These are phyloP conservation scores for Cotesia congregata DNA, from an alignment of 2,888 invertebrate species.

Conservation along the genomic window DNA sequence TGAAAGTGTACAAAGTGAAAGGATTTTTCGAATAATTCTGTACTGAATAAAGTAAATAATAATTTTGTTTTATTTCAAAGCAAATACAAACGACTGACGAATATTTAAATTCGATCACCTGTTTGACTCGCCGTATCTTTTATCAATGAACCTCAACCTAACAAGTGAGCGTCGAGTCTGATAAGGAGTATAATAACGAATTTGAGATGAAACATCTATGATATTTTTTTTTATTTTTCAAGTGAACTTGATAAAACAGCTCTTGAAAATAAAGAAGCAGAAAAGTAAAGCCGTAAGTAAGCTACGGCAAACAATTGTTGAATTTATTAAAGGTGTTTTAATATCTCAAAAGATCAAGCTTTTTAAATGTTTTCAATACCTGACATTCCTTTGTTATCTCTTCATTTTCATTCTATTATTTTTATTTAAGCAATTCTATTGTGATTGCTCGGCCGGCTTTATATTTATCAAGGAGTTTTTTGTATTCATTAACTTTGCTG, in stretches of 20 bases:
- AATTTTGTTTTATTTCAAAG: not conserved
- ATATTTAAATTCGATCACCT: not conserved
- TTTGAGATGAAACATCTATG: not conserved
- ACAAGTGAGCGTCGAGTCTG: not conserved
- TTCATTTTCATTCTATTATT: not conserved
- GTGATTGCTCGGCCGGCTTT: not conserved
- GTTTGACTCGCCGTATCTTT: not conserved
- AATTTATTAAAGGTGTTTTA: not conserved
- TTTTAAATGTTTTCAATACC: not conserved
- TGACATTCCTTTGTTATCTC: not conserved
- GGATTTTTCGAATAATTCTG: not conserved
- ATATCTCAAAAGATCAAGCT: not conserved
- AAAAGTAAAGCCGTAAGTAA: not conserved
- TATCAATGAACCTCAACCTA: not conserved
- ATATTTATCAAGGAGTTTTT: not conserved
- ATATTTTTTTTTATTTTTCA: not conserved
- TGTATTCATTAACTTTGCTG: not conserved
- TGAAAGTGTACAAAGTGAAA: slow-evolving; percentile 1
- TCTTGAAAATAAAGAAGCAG: not conserved
- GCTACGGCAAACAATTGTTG: not conserved
- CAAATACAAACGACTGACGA: too few relatives aligned
- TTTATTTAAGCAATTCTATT: not conserved
- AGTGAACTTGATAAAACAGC: not conserved
- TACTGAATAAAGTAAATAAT: not conserved
- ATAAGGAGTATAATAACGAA: not conserved